Base-by-base conservation (phyloP, 2,888 invertebrate species). In the Perizoma affinitatum region DNA sequence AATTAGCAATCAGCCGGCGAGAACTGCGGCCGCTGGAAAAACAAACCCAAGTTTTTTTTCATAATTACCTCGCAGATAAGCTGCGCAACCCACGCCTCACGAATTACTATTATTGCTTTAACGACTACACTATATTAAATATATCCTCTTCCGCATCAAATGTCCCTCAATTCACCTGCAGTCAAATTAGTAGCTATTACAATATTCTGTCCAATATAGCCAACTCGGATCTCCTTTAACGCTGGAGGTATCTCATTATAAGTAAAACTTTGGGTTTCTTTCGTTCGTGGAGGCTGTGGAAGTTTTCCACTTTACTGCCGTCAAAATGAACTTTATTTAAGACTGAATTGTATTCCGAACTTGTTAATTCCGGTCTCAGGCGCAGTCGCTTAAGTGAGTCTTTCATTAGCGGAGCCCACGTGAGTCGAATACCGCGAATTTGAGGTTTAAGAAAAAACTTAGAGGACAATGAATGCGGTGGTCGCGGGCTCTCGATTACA, bases 321-420 rank as follows among this genome's bases (percentile, higher is more conserved):
- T 84, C 86, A 83, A 85, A 89, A 88, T 83, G 83, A 87, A 88
- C 83, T 88, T 88, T 81, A 80, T 86, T 86, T 84, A 86, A 84
- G 80, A 80, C 83, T 80, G 87, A 89, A 90, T 91, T 90, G 85
- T 90, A 89, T 92, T 90, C 84, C 71, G 76, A 90, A 90, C 81
- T 91, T 91, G 88, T 87, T 89, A 90, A 90, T 89, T 89, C 87
- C 73, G 80, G 85, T 83, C 87, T 85, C 76, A 78, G 72, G 82
- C 82, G 80, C 82, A 80, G 84, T 87, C 84, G 83, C 85, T 89
- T 89, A 88, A 90, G 86, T 84, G 83, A 88, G 90, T 85, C 88
- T 89, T 90, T 91, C 90, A 90, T 91, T 92, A 91, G 89, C 84
- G 84, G 78, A 80, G 79, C 78, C 81, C 87, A 84, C 91, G 90